Conservation (phyloP, 2,888 invertebrate genomes). For the Bhutanitis thaidina region DNA sequence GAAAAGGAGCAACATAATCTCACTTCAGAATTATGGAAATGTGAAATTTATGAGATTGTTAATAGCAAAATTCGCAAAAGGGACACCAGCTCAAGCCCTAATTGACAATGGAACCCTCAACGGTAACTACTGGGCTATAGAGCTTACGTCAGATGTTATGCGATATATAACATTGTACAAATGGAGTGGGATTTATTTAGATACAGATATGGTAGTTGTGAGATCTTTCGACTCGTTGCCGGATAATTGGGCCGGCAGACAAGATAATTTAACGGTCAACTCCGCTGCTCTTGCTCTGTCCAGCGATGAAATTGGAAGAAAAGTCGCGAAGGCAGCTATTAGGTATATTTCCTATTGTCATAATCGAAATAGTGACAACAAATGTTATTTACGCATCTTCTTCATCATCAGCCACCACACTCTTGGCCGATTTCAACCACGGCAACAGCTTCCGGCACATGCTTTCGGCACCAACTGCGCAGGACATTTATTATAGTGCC, state of each 20-base stretch:
- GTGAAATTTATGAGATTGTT: too few species aligned
- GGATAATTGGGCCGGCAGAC: conserved; percentile 82
- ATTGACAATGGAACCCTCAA: conserved; percentile 79
- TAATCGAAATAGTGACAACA: too few species aligned
- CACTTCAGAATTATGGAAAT: too few species aligned
- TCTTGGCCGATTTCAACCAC: too few species aligned
- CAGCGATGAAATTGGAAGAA: conserved; percentile 38
- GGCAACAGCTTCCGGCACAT: too few species aligned
- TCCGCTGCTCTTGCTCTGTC: conserved; percentile 85
- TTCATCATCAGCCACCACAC: too few species aligned
- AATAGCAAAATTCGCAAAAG: too few species aligned
- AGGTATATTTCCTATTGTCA: too few species aligned
- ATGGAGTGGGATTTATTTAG: conserved; percentile 88
- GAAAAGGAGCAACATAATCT: too few species aligned
- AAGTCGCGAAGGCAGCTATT: conserved; percentile 32
- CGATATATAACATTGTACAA: conserved; percentile 85
- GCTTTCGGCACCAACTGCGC: too few species aligned
- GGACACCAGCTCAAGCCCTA: conserved; percentile 40
- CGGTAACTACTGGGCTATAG: conserved; percentile 76
- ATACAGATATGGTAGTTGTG: conserved; percentile 85
- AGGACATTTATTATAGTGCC: too few species aligned
- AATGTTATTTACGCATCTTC: too few species aligned
- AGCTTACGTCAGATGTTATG: conserved; percentile 83
- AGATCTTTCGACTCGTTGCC: conserved; percentile 76
- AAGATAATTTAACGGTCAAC: conserved; percentile 74